These are phyloP conservation scores for Eurosta solidaginis DNA, from an alignment of 1,140 invertebrate genomes.

Conservation along the genomic window DNA sequence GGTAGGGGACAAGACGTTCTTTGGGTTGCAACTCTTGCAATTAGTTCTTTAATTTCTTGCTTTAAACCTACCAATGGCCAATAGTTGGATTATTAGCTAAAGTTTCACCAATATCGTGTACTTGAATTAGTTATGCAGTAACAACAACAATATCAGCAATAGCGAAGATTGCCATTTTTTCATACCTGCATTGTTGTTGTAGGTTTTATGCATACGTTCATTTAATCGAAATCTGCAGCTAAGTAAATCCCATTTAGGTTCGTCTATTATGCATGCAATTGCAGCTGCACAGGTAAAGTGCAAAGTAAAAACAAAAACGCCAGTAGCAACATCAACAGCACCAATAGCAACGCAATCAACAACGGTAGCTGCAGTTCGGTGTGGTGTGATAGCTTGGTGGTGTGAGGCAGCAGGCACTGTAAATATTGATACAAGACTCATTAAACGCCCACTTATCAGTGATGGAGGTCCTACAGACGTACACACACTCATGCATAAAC, in stretches of 20 bases:
- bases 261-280: background rate
- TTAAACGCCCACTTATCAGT: constrained; percentile 25
- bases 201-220: background rate
- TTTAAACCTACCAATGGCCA: background rate
- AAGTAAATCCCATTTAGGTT: constrained; percentile 16
- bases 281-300: background rate
- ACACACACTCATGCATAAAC: background rate
- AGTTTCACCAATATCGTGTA: background rate
- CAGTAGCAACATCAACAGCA: background rate
- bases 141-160: background rate
- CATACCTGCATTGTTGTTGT: background rate
- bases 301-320: background rate
- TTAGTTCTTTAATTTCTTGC: constrained; percentile 18
- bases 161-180: background rate
- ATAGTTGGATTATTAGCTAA: background rate
- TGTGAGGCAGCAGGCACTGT: background rate
- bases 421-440: constrained; percentile 27
- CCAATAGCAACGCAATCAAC: background rate
- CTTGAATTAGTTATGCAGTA: constrained; percentile 16
- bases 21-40: constrained; percentile 4
- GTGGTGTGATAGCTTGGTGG: background rate
- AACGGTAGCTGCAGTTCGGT: background rate
- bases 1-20: background rate
- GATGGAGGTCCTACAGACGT: background rate
- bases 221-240: constrained; percentile 24